Percentiles rank a stretch among this genome's conserved stretches.
phyloP scores from a whole-genome alignment of 1,140 invertebrate species.

The Papilio glaucus region DNA sequence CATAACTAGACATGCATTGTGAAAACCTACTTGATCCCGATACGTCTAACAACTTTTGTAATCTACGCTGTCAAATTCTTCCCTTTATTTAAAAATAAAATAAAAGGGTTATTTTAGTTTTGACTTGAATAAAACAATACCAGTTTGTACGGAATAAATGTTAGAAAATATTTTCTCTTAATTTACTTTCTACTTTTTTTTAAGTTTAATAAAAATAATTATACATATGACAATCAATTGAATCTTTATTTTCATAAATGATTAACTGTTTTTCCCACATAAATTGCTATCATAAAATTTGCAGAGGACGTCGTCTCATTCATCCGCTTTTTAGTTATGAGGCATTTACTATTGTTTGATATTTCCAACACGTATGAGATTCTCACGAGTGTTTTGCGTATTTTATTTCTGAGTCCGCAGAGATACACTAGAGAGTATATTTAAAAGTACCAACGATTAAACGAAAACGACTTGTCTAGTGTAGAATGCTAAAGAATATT shows the following conservation, averaged over 20 bases:
- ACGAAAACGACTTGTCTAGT: conserved; percentile 5
- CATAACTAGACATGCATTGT: conserved; percentile 10
- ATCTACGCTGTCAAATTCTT: background rate
- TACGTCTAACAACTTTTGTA: background rate
- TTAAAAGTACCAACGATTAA: conserved; percentile 4
- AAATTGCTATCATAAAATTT: conserved; percentile 41
- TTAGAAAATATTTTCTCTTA: too few relatives aligned
- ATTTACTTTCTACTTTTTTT: too few relatives aligned
- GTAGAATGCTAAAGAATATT: conserved; percentile 46
- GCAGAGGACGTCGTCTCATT: conserved; percentile 44
- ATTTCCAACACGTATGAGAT: conserved; percentile 73
- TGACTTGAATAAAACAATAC: too few relatives aligned
- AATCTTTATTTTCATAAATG: background rate
- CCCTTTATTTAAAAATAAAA: too few relatives aligned
- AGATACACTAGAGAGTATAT: conserved; percentile 3
- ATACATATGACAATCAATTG: too few relatives aligned
- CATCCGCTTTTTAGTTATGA: conserved; percentile 45
- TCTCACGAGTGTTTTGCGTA: conserved; percentile 58
- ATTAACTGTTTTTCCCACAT: background rate
- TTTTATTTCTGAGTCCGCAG: background rate
- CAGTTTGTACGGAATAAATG: too few relatives aligned
- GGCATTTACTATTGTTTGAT: conserved; percentile 55
- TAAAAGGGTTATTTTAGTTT: too few relatives aligned
- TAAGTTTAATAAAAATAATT: too few relatives aligned
- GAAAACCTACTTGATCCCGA: background rate